Evolutionary conservation across 1,140 invertebrate genomes (phyloP).

Genomic region (Ostrea denselamellosa): DNA sequence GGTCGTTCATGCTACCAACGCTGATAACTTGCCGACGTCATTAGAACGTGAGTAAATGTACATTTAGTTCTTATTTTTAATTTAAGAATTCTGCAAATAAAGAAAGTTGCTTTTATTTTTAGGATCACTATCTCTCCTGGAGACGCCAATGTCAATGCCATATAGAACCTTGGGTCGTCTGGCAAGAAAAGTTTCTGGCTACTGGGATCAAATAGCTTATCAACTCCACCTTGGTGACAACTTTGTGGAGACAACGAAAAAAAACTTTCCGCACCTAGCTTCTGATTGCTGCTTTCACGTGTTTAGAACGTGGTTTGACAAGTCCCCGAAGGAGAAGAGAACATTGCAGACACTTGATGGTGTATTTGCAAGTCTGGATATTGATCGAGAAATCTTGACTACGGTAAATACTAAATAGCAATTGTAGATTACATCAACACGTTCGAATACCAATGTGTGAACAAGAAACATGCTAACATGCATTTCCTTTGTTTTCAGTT

Average conservation of each 20-base stretch:
- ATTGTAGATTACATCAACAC: neutral
- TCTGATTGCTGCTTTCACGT: constrained; percentile 3
- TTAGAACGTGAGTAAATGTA: neutral
- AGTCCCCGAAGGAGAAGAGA: neutral
- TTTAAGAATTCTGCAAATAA: neutral
- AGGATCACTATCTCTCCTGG: neutral
- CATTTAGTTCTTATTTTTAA: neutral
- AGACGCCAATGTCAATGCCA: neutral
- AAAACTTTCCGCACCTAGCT: neutral
- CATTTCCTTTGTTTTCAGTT: neutral
- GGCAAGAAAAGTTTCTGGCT: neutral
- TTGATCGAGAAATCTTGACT: constrained; percentile 2
- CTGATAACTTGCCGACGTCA: neutral
- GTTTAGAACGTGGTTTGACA: neutral
- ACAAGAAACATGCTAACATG: neutral
- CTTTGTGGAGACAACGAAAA: constrained; percentile 6
- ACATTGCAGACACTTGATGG: neutral
- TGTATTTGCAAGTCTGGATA: neutral
- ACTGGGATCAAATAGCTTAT: constrained; percentile 13
- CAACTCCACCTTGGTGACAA: neutral
- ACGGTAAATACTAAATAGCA: neutral
- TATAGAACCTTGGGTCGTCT: neutral
- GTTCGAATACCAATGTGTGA: neutral
- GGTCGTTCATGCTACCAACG: neutral
- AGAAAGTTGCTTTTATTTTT: neutral